Evolutionary conservation across 2,113 vertebrate species (phyloP), one percentile per base, ranked within the genome.

Genomic region (Circaetus gallicus): DNA sequence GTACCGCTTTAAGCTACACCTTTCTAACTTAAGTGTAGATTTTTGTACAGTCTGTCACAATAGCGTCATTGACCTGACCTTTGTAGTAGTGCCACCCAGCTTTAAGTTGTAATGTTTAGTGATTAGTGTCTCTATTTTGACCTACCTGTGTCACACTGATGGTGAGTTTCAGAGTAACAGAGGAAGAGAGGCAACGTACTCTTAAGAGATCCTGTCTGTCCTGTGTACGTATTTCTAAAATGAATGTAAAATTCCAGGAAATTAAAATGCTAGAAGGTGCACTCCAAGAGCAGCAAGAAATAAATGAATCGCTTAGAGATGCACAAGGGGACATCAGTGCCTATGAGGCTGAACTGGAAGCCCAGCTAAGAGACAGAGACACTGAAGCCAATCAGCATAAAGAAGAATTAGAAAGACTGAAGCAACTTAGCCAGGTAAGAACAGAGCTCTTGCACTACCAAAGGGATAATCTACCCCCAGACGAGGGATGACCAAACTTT

Each of bases 341-440:
- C 66, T 98, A 98, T 7, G 82, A 98, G 94, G 97, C 97, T 43
- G 98, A 99, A 61, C 95, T 99, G 83, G 98, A 99, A 81, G 92
- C 96, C 21, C 98, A 98, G 42, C 86, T 99, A 13, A 98, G 96
- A 92, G 96, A 97, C 19, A 97, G 94, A 31, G 98, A 98, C 4
- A 34, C 79, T 15, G 98, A 99, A 97, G 96, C 97, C 72, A 97
- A 28, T 49, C 98, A 96, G 80, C 98, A 99, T 49, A 98, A 96
- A 90, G 98, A 98, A 89, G 99, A 99, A 80, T 74, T 99, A 81
- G 97, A 93, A 63, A 97, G 88, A 81, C 84, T 98, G 34, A 97
- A 88, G 42, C 95, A 66, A 25, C 92, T 97, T 19, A 98, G 95
- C 89, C 98, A 99, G 96, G 98, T 99, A 94, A 94, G 96, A 79